These are phyloP conservation scores for Phoenicopterus ruber DNA, from an alignment of 2,113 vertebrate species.

Conservation along the genomic window DNA sequence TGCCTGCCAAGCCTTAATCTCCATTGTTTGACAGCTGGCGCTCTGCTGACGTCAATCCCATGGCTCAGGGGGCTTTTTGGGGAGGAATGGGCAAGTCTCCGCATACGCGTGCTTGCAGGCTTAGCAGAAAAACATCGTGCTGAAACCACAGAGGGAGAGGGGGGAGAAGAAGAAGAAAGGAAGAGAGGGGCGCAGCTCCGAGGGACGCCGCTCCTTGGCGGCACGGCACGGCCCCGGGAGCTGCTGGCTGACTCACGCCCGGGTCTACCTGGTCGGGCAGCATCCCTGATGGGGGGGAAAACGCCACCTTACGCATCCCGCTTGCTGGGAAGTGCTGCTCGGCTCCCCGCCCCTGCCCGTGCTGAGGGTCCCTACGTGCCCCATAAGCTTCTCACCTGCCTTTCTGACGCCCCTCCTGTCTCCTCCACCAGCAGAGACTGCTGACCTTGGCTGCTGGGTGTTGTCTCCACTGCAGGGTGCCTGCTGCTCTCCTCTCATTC, in stretches of 20 bases:
- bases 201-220: neutral
- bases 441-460: fast-evolving
- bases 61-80: slow-evolving; percentile 59
- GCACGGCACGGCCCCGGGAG: neutral
- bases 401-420: neutral
- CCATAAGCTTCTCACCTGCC: neutral
- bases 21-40: slow-evolving; percentile 36
- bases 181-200: neutral
- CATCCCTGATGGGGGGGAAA: neutral
- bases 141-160: neutral
- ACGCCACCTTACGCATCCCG: neutral
- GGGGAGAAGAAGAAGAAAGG: neutral
- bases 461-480: neutral
- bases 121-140: neutral
- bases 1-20: slow-evolving; percentile 41
- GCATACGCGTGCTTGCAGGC: neutral
- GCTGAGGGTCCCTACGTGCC: fast-evolving
- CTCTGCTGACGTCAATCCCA: slow-evolving; percentile 60
- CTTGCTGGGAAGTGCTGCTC: neutral
- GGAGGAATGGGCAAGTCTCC: slow-evolving; percentile 47
- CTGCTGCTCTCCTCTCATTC: neutral
- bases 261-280: neutral
- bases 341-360: fast-evolving
- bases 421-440: fast-evolving
- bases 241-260: neutral